Percentiles rank a stretch among this genome's conserved stretches.
phyloP scores from a whole-genome alignment of 1,140 invertebrate genomes.

The Zaprionus tsacasi region DNA sequence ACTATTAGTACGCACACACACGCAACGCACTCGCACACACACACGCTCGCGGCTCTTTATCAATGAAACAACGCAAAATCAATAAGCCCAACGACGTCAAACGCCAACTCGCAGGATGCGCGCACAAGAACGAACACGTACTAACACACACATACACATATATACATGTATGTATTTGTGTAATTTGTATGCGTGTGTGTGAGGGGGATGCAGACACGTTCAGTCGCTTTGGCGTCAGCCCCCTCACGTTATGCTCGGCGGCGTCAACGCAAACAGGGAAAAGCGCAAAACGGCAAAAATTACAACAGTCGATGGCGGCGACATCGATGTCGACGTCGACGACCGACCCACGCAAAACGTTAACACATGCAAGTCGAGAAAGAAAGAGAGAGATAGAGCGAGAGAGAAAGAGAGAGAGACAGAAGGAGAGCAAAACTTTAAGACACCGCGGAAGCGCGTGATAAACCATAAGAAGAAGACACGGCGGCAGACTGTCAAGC shows the following conservation, averaged over 20 bases:
- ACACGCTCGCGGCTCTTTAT: conserved; percentile 51
- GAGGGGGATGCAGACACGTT: conserved; percentile 17
- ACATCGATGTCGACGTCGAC: conserved; percentile 29
- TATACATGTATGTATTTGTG: not conserved
- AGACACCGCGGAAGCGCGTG: conserved; percentile 46
- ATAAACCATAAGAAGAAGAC: conserved; percentile 37
- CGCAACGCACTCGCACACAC: conserved; percentile 5
- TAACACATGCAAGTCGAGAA: conserved; percentile 20
- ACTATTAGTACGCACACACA: conserved; percentile 6
- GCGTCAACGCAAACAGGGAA: conserved; percentile 34
- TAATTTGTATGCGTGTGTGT: conserved; percentile 9
- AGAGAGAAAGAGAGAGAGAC: not conserved
- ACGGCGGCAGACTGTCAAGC: conserved; percentile 24
- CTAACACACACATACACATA: not conserved
- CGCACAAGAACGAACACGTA: conserved; percentile 14
- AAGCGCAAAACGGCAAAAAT: conserved; percentile 40
- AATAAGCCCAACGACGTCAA: conserved; percentile 60
- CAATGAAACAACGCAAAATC: conserved; percentile 66
- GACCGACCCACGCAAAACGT: conserved; percentile 49
- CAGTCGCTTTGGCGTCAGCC: conserved; percentile 40
- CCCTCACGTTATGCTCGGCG: conserved; percentile 2
- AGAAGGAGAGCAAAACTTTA: conserved; percentile 36
- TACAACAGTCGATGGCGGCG: conserved; percentile 41
- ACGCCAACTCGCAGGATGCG: conserved; percentile 49
- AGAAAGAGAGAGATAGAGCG: not conserved